Evolutionary conservation across 2,888 invertebrate genomes (phyloP), one percentile per base, ranked within the genome.

Genomic region (Drosophila neonasuta): DNA sequence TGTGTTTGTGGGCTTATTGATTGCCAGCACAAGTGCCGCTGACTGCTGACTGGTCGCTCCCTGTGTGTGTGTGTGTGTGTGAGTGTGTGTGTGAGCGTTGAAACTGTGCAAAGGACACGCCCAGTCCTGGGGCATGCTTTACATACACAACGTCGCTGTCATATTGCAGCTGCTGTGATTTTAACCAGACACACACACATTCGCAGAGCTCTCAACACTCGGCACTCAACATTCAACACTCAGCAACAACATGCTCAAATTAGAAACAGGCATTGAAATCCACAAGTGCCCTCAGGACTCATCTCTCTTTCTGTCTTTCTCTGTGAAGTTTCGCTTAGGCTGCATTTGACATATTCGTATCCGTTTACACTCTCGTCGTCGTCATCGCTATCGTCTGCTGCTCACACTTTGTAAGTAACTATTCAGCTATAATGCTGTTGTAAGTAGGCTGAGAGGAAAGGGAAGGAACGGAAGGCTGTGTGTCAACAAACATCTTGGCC

Each of bases 1-100:
- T 71, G 57, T 52, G 49, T 71, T 49, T 63, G 67, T 61, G 48
- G 67, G 30, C 63, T 75, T 79, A 84, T 81, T 84, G 80, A 84
- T 80, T 84, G 79, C 56, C 56, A 45, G 56, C 49, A 66, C 50
- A 45, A 75, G 66, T 72, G 57, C 32, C 55, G 50, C 52, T 56
- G 50, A 56, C 50, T 51, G 50, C 52, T 56, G 50, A 56, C 50
- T 51, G 46, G 34, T 54, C 57, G 46, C 49, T 42, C 20, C 44
- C 36, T n/a, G 54, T 73, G 48, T n/a, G 34, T 34, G 34, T 49
- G 20, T 8, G 24, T 11, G 48, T n/a, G 34, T 34, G 34, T 49
- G 20, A 3, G 24, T 11, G 52, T 67, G 45, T 73, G 48, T n/a
- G 34, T 49, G 34, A 34, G 34, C 11, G 48, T 49, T 42, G 17